Percentiles rank a stretch among this genome's conserved stretches.
phyloP scores from a whole-genome alignment of 2,113 vertebrate genomes.

The Xenopus laevis region DNA sequence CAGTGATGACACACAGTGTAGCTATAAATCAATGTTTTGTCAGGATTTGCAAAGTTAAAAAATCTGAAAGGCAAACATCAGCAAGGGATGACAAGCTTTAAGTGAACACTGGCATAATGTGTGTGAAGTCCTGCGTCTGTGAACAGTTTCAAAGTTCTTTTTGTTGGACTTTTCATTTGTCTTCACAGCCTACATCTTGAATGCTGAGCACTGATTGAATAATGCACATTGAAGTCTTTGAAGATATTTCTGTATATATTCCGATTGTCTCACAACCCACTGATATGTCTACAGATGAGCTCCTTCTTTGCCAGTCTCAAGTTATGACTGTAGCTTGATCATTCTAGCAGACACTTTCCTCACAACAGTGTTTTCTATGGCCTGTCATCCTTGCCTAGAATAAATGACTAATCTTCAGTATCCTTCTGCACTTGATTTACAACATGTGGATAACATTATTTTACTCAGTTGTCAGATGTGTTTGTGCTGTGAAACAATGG shows the following conservation, averaged over 20 bases:
- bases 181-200: slow-evolving; percentile 17
- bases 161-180: slow-evolving; percentile 32
- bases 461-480: slow-evolving; percentile 32
- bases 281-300: slow-evolving; percentile 38
- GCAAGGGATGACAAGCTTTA: slow-evolving; percentile 17
- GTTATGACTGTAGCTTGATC: slow-evolving; percentile 34
- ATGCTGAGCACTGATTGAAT: slow-evolving; percentile 35
- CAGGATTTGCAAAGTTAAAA: slow-evolving; percentile 20
- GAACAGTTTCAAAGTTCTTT: slow-evolving; percentile 23
- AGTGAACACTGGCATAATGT: slow-evolving; percentile 1
- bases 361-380: slow-evolving; percentile 32
- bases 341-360: slow-evolving; percentile 36
- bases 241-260: slow-evolving; percentile 35
- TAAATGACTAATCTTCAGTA: slow-evolving; percentile 33
- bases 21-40: slow-evolving; percentile 26
- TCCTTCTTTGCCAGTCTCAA: slow-evolving; percentile 34
- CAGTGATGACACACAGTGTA: slow-evolving; percentile 1
- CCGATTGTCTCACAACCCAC: slow-evolving; percentile 20
- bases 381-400: slow-evolving; percentile 31
- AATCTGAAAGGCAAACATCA: slow-evolving; percentile 19
- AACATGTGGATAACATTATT: slow-evolving; percentile 37
- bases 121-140: slow-evolving; percentile 6
- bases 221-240: slow-evolving; percentile 32
- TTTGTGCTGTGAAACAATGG: slow-evolving; percentile 16
- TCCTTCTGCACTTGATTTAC: slow-evolving; percentile 30